Conservation (phyloP, 2,113 vertebrate genomes). For the Rhipidura dahli region DNA sequence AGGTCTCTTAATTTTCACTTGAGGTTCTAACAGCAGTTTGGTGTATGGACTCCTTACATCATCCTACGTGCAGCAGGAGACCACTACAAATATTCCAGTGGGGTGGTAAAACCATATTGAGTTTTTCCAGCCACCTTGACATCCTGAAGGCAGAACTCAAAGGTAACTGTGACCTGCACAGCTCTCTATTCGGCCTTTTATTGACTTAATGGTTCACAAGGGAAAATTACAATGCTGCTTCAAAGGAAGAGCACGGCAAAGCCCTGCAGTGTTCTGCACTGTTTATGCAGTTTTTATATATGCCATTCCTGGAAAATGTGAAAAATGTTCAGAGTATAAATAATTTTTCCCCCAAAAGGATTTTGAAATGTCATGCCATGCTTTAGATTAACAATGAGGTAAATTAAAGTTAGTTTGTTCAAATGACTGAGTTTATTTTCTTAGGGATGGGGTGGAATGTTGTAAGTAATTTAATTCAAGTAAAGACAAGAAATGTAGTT, state of each 20-base stretch:
- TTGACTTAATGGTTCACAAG: neutral
- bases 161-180: neutral
- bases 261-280: neutral
- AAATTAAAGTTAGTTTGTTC: neutral
- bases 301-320: neutral
- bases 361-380: neutral
- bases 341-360: neutral
- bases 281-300: neutral
- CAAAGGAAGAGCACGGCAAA: neutral
- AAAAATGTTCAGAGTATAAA: neutral
- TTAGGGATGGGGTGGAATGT: neutral
- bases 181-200: neutral
- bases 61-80: neutral
- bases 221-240: neutral
- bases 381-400: neutral
- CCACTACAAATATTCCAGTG: neutral
- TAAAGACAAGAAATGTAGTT: neutral
- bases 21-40: neutral
- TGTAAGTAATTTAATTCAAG: conserved; percentile 11
- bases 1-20: neutral
- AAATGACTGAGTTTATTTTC: neutral
- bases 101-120: neutral
- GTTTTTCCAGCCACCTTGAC: neutral
- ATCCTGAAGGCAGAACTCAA: neutral
- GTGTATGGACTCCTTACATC: neutral